Evolutionary conservation across 2,113 vertebrate genomes (phyloP), one percentile per base, ranked within the genome.

Genomic region (Tyrannus savana): DNA sequence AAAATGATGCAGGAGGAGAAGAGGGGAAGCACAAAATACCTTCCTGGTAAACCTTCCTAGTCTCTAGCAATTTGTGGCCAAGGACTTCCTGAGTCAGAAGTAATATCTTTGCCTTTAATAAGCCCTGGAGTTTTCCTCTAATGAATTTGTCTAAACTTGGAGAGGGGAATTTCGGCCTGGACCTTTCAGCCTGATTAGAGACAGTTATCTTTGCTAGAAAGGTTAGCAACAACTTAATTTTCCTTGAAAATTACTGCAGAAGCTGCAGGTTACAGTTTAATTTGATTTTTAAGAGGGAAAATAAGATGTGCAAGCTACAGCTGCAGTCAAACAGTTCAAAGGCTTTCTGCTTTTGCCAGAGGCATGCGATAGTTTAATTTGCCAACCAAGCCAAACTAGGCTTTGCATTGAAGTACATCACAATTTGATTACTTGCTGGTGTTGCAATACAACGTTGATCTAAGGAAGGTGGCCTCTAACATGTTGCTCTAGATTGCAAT

Each of bases 281-380:
- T 96, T 95, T 96, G 96, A 89, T 94, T 95, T 96, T 93, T 93
- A 95, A 96, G 86, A 95, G 85, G 76, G 73, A 96, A 89, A 96
- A 94, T 90, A 94, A 95, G 93, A 58, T 93, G 73, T 82, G 80
- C 88, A 66, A 92, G 86, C 73, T 97, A 84, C 93, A 96, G 80
- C 88, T 96, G 95, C 92, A 96, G 75, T 92, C 85, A 75, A 41
- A 81, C 66, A 96, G 93, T 96, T 97, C 93, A 97, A 97, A 97
- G 93, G 83, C 83, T 94, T 90, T 68, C 49, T 93, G 86, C 90
- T 93, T 94, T 96, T 89, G 96, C 96, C 86, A 92, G 92, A 96
- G 96, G 96, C 92, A 42, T 87, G 66, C 1, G 83, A 96, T 95
- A 96, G 88, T 93, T 96, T 84, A 92, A 95, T 95, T 39, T 96